Percentiles rank a stretch among this genome's conserved stretches.
Conservation (phyloP, 1,140 invertebrate species). For the Musca vetustissima region DNA sequence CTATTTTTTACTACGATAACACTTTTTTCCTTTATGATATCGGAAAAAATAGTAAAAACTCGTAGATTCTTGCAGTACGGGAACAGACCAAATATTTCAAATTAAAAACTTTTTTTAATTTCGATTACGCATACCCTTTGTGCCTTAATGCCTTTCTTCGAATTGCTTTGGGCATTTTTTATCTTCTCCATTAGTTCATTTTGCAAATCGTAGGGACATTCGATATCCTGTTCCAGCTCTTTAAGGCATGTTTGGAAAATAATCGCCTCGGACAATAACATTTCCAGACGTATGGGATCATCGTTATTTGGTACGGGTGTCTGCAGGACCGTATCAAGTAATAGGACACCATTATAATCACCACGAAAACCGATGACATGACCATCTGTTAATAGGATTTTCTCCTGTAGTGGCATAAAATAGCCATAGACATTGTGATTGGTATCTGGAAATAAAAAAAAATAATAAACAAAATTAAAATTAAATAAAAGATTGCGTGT, state of each 20-base stretch:
- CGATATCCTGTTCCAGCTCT: constrained; percentile 70
- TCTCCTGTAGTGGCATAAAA: constrained; percentile 77
- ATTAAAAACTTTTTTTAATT: too few species aligned
- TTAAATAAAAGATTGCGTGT: neutral
- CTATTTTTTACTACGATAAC: too few species aligned
- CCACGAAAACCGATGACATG: constrained; percentile 78
- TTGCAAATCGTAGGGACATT: constrained; percentile 74
- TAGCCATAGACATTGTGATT: constrained; percentile 57
- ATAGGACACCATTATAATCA: constrained; percentile 86
- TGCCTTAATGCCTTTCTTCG: constrained; percentile 82
- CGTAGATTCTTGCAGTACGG: too few species aligned
- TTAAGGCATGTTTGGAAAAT: constrained; percentile 78
- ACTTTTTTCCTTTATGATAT: too few species aligned
- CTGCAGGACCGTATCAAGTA: constrained; percentile 86
- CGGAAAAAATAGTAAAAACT: too few species aligned
- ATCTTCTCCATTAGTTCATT: constrained; percentile 78
- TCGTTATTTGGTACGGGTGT: constrained; percentile 70
- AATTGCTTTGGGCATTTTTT: constrained; percentile 66
- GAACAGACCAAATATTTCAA: too few species aligned
- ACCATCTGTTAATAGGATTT: constrained; percentile 80
- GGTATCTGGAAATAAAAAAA: constrained; percentile 13
- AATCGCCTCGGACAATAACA: constrained; percentile 82
- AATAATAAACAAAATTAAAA: neutral
- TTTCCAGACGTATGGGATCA: constrained; percentile 78
- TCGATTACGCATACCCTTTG: constrained; percentile 78